These are phyloP conservation scores for Tichodroma muraria DNA, from an alignment of 2,113 vertebrate genomes.

Conservation along the genomic window DNA sequence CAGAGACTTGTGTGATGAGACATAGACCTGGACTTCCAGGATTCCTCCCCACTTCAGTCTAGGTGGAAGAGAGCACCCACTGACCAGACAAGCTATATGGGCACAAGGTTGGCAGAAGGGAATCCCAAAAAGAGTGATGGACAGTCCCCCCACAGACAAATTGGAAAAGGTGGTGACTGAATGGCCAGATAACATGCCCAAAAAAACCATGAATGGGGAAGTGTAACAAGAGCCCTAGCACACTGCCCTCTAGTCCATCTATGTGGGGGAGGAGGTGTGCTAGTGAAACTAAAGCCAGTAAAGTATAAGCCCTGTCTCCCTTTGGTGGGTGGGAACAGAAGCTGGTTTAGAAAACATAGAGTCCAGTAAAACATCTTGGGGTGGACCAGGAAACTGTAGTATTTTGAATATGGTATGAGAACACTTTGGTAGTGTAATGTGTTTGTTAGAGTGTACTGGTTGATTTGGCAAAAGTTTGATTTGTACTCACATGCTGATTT, in stretches of 20 bases:
- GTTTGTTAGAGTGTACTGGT: background rate
- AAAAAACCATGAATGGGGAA: background rate
- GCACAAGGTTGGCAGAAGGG: fast-evolving
- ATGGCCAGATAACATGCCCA: background rate
- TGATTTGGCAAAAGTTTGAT: background rate
- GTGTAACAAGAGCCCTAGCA: background rate
- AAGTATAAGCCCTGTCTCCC: background rate
- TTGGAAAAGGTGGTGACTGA: background rate
- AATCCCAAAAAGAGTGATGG: background rate
- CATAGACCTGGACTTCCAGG: background rate
- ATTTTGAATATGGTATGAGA: background rate
- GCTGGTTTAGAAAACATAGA: background rate
- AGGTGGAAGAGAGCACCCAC: background rate
- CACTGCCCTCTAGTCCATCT: no score
- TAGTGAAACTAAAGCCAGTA: background rate
- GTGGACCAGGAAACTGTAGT: background rate
- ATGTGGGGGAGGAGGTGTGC: no score
- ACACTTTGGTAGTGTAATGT: background rate
- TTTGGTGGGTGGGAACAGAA: background rate
- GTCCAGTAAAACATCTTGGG: background rate
- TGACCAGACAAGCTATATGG: no score
- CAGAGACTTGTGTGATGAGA: background rate
- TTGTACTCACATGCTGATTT: background rate
- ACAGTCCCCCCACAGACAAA: background rate
- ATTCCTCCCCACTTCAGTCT: background rate